A percentile compares a stretch with the other conserved stretches of the same genome.
Evolutionary conservation across 2,113 vertebrate genomes (phyloP).

Genomic region (Menura novaehollandiae): DNA sequence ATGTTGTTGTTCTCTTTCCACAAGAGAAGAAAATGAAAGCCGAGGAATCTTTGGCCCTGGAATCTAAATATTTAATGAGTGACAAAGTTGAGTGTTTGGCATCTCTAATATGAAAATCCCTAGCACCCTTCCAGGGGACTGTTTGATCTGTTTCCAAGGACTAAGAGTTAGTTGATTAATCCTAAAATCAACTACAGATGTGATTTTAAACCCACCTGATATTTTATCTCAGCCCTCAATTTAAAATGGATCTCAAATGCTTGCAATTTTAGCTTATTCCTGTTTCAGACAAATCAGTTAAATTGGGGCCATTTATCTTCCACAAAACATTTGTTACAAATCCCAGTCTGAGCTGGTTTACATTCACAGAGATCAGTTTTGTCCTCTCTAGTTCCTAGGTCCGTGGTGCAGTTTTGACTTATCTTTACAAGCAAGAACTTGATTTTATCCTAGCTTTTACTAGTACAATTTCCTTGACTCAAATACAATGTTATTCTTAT

Average conservation of each 20-base stretch:
- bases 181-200: neutral
- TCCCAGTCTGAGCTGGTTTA: neutral
- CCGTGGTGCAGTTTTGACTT: neutral
- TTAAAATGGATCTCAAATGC: neutral
- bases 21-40: neutral
- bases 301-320: neutral
- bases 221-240: neutral
- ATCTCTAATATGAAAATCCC: neutral
- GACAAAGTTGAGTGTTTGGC: neutral
- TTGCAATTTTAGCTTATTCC: neutral
- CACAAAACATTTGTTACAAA: neutral
- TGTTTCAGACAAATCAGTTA: neutral
- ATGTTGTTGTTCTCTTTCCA: neutral
- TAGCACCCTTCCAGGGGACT: neutral
- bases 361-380: neutral
- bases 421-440: neutral
- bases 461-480: neutral
- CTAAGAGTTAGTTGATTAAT: neutral
- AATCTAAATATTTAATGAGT: neutral
- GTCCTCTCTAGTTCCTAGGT: neutral
- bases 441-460: neutral
- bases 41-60: neutral
- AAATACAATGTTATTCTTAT: neutral
- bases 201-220: neutral
- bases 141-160: neutral